Base-by-base conservation (phyloP, 2,888 invertebrate species). In the Pollenia griseotomentosa region DNA sequence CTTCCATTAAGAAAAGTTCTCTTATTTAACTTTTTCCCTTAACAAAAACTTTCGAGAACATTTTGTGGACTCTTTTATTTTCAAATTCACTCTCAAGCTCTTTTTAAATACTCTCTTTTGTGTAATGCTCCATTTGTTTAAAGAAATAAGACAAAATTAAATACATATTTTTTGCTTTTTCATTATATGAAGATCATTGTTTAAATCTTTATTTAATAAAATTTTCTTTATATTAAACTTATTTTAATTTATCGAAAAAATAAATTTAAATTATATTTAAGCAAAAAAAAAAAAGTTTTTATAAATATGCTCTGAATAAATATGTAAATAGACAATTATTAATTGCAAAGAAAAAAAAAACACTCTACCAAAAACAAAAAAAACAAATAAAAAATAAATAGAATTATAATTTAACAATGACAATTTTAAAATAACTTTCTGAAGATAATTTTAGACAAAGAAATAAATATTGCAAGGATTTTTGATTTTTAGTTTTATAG, bases 161-260 rank as follows among this genome's bases (percentile, higher is more conserved):
- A 61, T 63, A 61, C 14, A 46, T 63, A 16, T 59, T 59, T 84
- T 87, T 87, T 87, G 87, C 87, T 84, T 82, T 87, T 84, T 80
- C 79, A 66, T 79, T 71, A 55, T 65, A 66, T 73, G 80, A 86
- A 77, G 83, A 81, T 87, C 85, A 85, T 33, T 79, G 23, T 75
- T 79, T 57, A 80, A 68, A 73, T 63, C 79, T 88, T 88, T 85
- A 88, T 88, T 84, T 55, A 83, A 66, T 57, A 33, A 51, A 78
- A 59, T 61, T 73, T 82, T 74, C 46, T 79, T 82, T 88, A 77
- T 75, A 75, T 80, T 83, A 75, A 65, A 73, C 61, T 77, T 80
- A 74, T 70, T 81, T 79, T 85, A 75, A 51, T 82, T 84, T 84
- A 84, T 77, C 68, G 70, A 61, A 74, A 81, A 81, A 88, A 83